phyloP scores from a whole-genome alignment of 2,113 vertebrate species.

The Neomonachus schauinslandi region DNA sequence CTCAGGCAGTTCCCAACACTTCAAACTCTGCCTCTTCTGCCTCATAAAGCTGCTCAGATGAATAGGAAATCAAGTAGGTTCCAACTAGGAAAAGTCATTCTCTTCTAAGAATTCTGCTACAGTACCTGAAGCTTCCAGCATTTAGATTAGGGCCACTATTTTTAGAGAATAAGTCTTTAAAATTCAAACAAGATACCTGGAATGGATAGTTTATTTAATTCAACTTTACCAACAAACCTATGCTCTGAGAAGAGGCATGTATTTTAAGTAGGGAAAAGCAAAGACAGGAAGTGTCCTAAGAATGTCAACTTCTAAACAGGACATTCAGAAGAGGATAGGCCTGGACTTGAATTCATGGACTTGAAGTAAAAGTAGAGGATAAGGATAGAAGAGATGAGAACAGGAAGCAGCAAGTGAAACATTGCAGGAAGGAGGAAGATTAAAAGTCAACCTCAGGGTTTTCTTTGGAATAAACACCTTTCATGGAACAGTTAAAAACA shows the following conservation, averaged over 20 bases:
- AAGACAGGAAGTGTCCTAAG: background rate
- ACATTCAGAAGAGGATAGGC: background rate
- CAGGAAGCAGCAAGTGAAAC: background rate
- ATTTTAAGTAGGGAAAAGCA: background rate
- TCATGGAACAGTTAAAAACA: background rate
- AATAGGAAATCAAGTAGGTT: background rate
- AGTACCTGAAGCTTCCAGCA: background rate
- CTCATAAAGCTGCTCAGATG: background rate
- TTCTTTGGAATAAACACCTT: background rate
- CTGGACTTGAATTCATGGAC: background rate
- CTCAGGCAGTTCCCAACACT: background rate
- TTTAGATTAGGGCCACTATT: background rate
- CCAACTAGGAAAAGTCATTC: background rate
- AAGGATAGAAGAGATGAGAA: background rate
- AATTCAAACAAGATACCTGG: background rate
- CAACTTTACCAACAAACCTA: background rate
- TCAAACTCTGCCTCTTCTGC: background rate
- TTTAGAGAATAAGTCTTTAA: background rate
- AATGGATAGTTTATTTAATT: background rate
- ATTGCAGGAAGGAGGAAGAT: background rate
- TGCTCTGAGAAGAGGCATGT: background rate
- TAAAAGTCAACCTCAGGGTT: background rate
- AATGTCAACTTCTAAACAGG: background rate
- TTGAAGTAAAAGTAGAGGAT: background rate
- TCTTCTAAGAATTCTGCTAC: constrained; percentile 2